Conservation (phyloP, 2,888 invertebrate genomes). For the Himalopsyche anomala region DNA sequence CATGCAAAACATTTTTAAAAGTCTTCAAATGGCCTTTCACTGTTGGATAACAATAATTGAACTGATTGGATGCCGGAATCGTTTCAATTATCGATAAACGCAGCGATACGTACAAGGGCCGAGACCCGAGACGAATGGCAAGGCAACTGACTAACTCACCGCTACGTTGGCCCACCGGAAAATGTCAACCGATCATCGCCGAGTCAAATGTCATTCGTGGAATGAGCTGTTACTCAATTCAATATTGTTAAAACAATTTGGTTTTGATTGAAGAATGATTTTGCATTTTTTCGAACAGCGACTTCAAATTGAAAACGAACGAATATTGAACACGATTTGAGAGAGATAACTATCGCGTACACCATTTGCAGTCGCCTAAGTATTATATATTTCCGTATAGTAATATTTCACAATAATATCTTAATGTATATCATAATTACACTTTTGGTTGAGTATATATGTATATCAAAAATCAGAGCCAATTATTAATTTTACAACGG, state of each 20-base stretch:
- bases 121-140: constrained; percentile 16
- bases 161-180: constrained; percentile 2
- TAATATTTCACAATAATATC: too few relatives aligned
- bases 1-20: constrained; percentile 10
- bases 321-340: background rate
- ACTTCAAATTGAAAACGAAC: background rate
- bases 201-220: constrained; percentile 17
- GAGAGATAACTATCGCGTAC: too few relatives aligned
- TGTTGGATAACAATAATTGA: constrained; percentile 22
- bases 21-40: constrained; percentile 12
- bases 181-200: constrained; percentile 18
- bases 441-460: too few relatives aligned
- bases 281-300: background rate
- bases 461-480: too few relatives aligned
- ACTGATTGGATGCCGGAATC: constrained; percentile 15
- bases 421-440: background rate
- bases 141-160: background rate
- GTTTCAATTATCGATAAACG: constrained; percentile 14
- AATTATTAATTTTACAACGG: too few relatives aligned
- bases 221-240: background rate
- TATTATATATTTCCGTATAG: too few relatives aligned
- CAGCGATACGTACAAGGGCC: constrained; percentile 13
- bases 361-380: too few relatives aligned
- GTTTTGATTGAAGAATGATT: constrained; percentile 26
- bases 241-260: constrained; percentile 10